phyloP scores from a whole-genome alignment of 2,797 vertebrate species.

The Protonibea diacanthus region DNA sequence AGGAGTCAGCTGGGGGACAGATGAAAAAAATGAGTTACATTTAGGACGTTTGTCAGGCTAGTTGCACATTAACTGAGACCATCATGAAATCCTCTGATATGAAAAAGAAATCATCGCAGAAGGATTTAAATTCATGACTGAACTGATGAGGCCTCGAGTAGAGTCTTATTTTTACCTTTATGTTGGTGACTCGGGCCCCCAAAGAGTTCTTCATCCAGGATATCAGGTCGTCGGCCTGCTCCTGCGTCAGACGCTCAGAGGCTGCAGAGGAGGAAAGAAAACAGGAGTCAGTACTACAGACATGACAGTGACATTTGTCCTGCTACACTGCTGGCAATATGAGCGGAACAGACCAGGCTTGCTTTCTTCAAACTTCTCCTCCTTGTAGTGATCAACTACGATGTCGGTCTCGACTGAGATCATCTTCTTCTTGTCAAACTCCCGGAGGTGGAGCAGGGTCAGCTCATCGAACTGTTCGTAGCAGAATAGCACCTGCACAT shows the following conservation, averaged over 20 bases:
- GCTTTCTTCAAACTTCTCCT: conserved; percentile 92
- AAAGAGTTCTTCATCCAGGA: conserved; percentile 96
- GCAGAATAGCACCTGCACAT: conserved; percentile 94
- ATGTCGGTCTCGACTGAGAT: conserved; percentile 98
- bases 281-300: background rate
- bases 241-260: conserved; percentile 87
- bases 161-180: conserved; percentile 86
- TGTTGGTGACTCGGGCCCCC: conserved; percentile 87
- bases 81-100: background rate
- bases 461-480: conserved; percentile 98
- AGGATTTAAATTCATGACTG: background rate
- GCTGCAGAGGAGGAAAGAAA: conserved; percentile 70
- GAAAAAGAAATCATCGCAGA: background rate
- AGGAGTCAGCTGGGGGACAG: conserved; percentile 87
- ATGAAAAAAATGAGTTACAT: background rate
- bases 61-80: background rate
- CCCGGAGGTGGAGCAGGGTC: conserved; percentile 93
- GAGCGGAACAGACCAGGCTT: conserved; percentile 83
- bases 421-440: conserved; percentile 97
- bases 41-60: background rate
- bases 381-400: conserved; percentile 97
- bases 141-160: background rate
- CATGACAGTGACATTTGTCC: accelerated
- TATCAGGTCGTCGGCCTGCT: conserved; percentile 91
- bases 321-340: background rate